Evolutionary conservation across 2,797 vertebrate genomes (phyloP), one percentile per base, ranked within the genome.

Genomic region (Picus viridis): DNA sequence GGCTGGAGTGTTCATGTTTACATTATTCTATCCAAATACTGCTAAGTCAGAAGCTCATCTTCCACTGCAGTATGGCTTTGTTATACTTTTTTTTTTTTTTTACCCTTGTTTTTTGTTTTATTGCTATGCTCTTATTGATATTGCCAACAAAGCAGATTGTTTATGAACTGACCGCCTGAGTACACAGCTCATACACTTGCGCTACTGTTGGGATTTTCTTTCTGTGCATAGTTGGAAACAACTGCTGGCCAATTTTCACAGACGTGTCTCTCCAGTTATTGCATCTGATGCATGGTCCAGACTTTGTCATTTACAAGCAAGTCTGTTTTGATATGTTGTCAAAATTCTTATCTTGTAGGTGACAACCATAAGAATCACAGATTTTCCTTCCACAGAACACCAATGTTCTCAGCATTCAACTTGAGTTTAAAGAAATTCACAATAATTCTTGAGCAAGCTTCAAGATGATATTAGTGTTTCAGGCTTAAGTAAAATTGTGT

Each of bases 141-240:
- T 36, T 92, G 64, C 75, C 77, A 93, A 62, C 26, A 85, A 86
- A 90, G 58, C 61, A 87, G 63, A 88, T 81, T 80, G 54, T 79
- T 89, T 84, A 67, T 92, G 58, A 80, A 76, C 59, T 86, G 30
- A 9, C 53, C 86, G 64, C 41, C 70, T 64, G 26, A 81, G 23
- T 79, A 62, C 59, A 91, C 57, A 56, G 69, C 41, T 83, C 39
- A 53, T 77, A 43, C 16, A 53, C 43, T 90, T 92, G 15, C 62
- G 74, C 59, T 80, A 32, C 51, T 77, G 9, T 72, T 61, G 49
- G 54, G 54, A 51, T 71, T 92, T 89, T 82, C 69, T 74, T 86
- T 89, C 41, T 62, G 34, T 83, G 47, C 23, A 30, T 68, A 80
- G 71, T 56, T 85, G 69, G 83, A 85, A 88, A 56, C 68, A 91